These are phyloP conservation scores for Pseudochirops corinnae DNA, from an alignment of 2,797 vertebrate genomes.

Conservation along the genomic window DNA sequence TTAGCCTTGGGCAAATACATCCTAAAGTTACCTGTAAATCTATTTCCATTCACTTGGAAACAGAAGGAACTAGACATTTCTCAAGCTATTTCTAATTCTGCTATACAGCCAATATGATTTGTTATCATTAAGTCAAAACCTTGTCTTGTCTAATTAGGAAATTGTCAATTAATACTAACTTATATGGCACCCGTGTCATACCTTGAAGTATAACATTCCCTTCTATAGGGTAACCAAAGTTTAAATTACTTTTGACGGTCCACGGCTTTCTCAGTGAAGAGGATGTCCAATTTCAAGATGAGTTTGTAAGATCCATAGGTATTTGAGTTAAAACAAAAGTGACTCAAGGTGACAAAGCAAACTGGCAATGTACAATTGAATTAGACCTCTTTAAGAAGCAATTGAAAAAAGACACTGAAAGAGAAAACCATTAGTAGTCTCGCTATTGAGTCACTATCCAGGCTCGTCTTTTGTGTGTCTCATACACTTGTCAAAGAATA, in stretches of 20 bases:
- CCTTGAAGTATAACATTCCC: slow-evolving; percentile 28
- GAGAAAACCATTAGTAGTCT: not conserved
- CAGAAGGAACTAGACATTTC: slow-evolving; percentile 41
- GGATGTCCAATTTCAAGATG: slow-evolving; percentile 7
- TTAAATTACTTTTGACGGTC: not conserved
- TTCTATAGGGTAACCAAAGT: slow-evolving; percentile 6
- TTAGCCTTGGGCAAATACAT: not conserved
- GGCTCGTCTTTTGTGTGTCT: not conserved
- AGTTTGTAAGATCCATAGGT: slow-evolving; percentile 25
- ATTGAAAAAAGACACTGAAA: not conserved
- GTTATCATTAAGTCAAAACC: slow-evolving; percentile 9
- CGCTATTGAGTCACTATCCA: not conserved
- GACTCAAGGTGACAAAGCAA: slow-evolving; percentile 40
- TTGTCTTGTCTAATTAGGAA: slow-evolving; percentile 30
- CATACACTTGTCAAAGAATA: not conserved
- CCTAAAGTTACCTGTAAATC: not conserved
- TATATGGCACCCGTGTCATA: not conserved
- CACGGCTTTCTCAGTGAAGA: not conserved
- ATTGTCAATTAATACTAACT: slow-evolving; percentile 26
- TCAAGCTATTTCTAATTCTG: slow-evolving; percentile 27
- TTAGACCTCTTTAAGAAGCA: slow-evolving; percentile 29
- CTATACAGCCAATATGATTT: not conserved
- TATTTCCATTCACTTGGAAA: not conserved
- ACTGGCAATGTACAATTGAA: not conserved
- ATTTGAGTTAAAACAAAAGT: slow-evolving; percentile 29